A percentile compares a stretch with the other conserved stretches of the same genome.
phyloP scores from a whole-genome alignment of 2,888 invertebrate species.

The Stratiomys singularior region DNA sequence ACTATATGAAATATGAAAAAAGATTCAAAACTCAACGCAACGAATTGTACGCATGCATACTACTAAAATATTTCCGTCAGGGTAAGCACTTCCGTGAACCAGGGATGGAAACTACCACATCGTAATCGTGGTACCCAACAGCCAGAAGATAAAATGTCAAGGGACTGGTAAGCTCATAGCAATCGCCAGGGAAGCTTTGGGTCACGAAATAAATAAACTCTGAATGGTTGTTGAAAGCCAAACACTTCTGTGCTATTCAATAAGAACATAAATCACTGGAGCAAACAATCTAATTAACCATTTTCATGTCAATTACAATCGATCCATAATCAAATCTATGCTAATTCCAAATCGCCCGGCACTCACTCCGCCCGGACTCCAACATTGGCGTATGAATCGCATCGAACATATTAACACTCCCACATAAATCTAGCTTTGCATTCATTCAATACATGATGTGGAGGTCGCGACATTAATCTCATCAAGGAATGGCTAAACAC shows the following conservation, averaged over 20 bases:
- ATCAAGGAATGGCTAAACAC: not conserved
- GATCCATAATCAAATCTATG: not conserved
- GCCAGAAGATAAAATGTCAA: too few relatives aligned
- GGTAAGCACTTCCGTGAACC: too few relatives aligned
- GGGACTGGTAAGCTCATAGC: too few relatives aligned
- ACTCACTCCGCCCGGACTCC: not conserved
- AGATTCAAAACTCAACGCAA: too few relatives aligned
- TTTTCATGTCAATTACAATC: conserved; percentile 6
- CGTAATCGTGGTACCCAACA: too few relatives aligned
- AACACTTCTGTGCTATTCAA: not conserved
- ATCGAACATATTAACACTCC: conserved; percentile 11
- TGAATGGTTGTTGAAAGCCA: too few relatives aligned
- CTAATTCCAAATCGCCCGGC: not conserved
- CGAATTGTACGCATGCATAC: too few relatives aligned
- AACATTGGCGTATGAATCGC: not conserved
- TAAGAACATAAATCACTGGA: conserved; percentile 5
- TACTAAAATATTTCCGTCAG: too few relatives aligned
- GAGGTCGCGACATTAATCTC: conserved; percentile 9
- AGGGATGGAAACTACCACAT: too few relatives aligned
- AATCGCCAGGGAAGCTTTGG: too few relatives aligned
- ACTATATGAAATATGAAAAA: too few relatives aligned
- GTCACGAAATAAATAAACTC: too few relatives aligned
- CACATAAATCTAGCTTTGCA: conserved; percentile 6
- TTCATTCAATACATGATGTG: not conserved
- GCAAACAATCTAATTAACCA: not conserved